Evolutionary conservation across 2,888 invertebrate species (phyloP), one percentile per base, ranked within the genome.

Genomic region (Ennomos fuscantarius): DNA sequence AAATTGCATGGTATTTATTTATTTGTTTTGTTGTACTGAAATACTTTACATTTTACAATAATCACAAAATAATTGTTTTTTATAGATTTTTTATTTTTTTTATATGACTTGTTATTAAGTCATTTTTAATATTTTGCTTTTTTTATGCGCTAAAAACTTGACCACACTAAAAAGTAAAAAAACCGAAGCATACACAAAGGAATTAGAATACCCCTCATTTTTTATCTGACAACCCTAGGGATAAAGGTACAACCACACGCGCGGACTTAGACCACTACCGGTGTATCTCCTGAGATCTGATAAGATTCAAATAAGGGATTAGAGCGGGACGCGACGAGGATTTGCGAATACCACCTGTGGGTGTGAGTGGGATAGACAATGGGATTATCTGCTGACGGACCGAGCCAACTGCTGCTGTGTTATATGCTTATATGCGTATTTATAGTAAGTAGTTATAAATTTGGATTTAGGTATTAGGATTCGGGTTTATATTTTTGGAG

Each of bases 251-350:
- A 70, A 78, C 78, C 82, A 87, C 88, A 87, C 82, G 79, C 82
- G 81, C 80, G 82, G 78, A 78, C 79, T 74, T 72, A 81, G 79
- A 82, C 87, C 86, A 83, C 86, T 85, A 85, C 86, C 85, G 87
- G 84, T 85, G 86, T 86, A 87, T 87, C 89, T 91, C 89, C 84
- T 80, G 89, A 89, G 91, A 92, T 92, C 92, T 91, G 92, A 92
- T 92, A 92, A 93, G 92, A 92, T 93, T 92, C 92, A 93, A 93
- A 93, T 93, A 93, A 92, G 91, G 92, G 92, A 92, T 93, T 92
- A 92, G 91, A 92, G 80, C 57, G 81, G 83, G 88, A 88, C 76
- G 79, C 66, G 70, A 68, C 72, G 79, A 86, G 89, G 91, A 91
- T 92, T 89, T 91, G 89, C 87, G 76, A 78, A 74, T 71, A 70